Conservation (phyloP, 2,888 invertebrate species). For the Plagiodera versicolora region DNA sequence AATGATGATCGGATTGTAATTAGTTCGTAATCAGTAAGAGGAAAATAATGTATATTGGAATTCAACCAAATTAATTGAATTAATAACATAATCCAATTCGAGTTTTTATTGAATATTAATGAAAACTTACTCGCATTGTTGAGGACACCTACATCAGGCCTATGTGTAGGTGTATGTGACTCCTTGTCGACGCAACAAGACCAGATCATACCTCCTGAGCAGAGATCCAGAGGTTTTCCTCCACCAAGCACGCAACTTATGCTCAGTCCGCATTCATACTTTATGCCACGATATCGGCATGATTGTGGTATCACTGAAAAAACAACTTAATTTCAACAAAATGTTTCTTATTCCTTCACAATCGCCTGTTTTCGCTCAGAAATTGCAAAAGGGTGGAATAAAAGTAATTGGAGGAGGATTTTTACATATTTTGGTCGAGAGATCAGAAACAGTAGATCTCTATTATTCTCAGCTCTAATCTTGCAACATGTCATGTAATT, state of each 20-base stretch:
- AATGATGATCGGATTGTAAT: no score
- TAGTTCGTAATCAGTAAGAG: no score
- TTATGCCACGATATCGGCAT: conserved; percentile 81
- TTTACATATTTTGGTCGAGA: no score
- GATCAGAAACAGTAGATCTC: no score
- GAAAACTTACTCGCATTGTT: conserved; percentile 85
- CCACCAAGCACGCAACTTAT: conserved; percentile 89
- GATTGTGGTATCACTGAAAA: conserved; percentile 86
- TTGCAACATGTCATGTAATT: no score
- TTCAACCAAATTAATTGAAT: no score
- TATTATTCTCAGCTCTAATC: no score
- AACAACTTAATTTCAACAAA: conserved; percentile 17
- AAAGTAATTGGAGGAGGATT: no score
- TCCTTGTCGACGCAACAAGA: conserved; percentile 87
- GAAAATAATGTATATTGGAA: no score
- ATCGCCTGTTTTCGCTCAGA: no score
- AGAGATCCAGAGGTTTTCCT: conserved; percentile 84
- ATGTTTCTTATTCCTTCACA: no score
- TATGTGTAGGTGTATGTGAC: conserved; percentile 44
- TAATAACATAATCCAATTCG: neutral
- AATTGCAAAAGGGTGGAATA: no score
- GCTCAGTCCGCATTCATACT: conserved; percentile 87
- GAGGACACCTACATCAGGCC: conserved; percentile 64
- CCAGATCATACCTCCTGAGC: conserved; percentile 94
- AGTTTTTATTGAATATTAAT: neutral